These are phyloP conservation scores for Phrixothrix hirtus DNA, from an alignment of 2,888 invertebrate species.

Conservation along the genomic window DNA sequence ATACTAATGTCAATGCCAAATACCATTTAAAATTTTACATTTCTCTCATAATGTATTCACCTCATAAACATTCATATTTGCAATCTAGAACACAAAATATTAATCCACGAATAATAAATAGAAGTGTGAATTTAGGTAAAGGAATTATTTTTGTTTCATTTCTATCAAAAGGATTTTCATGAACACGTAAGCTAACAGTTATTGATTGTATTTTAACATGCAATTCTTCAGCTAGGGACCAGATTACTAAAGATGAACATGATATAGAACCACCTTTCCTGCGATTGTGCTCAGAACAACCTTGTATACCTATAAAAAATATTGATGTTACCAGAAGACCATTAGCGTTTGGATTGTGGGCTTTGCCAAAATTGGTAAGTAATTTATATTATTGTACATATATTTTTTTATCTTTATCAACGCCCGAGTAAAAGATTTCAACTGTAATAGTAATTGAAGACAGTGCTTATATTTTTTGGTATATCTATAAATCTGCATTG, in stretches of 20 bases:
- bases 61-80: conserved; percentile 51
- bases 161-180: not conserved
- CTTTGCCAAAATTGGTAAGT: no score
- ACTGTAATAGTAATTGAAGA: no score
- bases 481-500: no score
- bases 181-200: no score
- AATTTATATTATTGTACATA: no score
- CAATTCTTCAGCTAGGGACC: conserved; percentile 40
- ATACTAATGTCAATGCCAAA: not conserved
- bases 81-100: conserved; percentile 44
- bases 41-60: conserved; percentile 44
- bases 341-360: no score
- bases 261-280: conserved; percentile 49
- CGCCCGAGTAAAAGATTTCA: no score
- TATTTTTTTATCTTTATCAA: no score
- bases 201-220: not conserved
- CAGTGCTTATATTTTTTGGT: no score
- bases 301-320: conserved; percentile 52
- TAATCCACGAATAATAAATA: conserved; percentile 51
- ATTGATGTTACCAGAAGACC: no score
- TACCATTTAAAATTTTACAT: not conserved
- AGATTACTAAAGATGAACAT: conserved; percentile 39
- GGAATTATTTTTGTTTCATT: conserved; percentile 9
- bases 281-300: conserved; percentile 52
- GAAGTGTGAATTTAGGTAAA: conserved; percentile 49